These are phyloP conservation scores for Centropus unirufus DNA, from an alignment of 2,113 vertebrate genomes.

Conservation along the genomic window DNA sequence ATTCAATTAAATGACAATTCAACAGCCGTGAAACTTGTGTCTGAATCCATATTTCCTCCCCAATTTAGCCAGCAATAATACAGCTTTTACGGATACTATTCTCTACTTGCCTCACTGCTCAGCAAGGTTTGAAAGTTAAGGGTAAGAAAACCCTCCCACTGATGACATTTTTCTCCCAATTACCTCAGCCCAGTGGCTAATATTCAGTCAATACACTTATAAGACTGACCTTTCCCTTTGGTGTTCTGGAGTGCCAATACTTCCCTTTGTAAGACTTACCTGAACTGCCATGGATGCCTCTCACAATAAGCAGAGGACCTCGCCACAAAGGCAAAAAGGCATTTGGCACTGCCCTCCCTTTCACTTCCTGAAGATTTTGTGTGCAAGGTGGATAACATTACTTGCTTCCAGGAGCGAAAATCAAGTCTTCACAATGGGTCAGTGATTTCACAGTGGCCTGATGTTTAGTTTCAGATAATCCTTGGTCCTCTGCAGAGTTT, in stretches of 20 bases:
- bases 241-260: background rate
- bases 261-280: background rate
- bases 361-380: background rate
- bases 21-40: background rate
- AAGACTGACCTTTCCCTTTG: background rate
- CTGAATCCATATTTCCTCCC: background rate
- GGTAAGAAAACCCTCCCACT: background rate
- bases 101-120: background rate
- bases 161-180: background rate
- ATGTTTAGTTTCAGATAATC: background rate
- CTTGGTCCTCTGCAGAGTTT: background rate
- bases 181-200: background rate
- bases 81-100: background rate
- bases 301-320: accelerated
- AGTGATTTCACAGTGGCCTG: background rate
- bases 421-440: background rate
- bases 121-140: background rate
- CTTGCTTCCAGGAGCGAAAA: background rate
- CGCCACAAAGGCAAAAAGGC: accelerated
- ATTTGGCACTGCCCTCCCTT: background rate
- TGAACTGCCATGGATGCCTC: background rate
- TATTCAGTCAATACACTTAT: background rate
- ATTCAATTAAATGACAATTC: background rate
- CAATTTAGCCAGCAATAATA: background rate
- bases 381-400: background rate